Percentiles rank a stretch among this genome's conserved stretches.
Evolutionary conservation across 2,888 invertebrate species (phyloP).

Genomic region (Pachliopta kotzebuea): DNA sequence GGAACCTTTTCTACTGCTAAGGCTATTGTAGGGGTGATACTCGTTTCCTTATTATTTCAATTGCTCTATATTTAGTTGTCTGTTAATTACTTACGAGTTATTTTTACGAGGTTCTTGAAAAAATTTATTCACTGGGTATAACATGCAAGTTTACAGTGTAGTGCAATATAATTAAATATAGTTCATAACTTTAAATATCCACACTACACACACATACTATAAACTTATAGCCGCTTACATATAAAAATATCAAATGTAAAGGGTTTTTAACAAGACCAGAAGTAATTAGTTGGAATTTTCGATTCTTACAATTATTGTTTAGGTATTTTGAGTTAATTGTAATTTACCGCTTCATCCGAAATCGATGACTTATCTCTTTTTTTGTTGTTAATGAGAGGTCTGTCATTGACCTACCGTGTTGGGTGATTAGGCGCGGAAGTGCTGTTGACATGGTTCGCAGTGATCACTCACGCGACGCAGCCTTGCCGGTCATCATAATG

Average conservation of each 20-base stretch:
- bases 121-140: too few relatives aligned
- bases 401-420: constrained; percentile 48
- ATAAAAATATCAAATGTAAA: too few relatives aligned
- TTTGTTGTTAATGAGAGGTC: constrained; percentile 18
- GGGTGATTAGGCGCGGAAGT: constrained; percentile 61
- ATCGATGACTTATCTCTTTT: not conserved
- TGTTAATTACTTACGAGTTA: too few relatives aligned
- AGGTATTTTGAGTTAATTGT: not conserved
- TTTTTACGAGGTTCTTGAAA: too few relatives aligned
- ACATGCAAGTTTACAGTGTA: too few relatives aligned
- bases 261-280: too few relatives aligned
- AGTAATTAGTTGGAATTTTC: not conserved
- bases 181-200: too few relatives aligned
- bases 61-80: not conserved
- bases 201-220: too few relatives aligned
- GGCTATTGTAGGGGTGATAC: not conserved
- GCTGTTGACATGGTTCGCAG: constrained; percentile 66
- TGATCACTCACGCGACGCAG: constrained; percentile 67
- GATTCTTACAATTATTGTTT: not conserved
- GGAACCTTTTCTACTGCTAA: not conserved
- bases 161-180: too few relatives aligned
- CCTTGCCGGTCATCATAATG: constrained; percentile 46
- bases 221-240: too few relatives aligned
- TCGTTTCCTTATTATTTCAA: not conserved
- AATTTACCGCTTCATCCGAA: not conserved